These are phyloP conservation scores for Hydrozoanthus gracilis DNA, from an alignment of 92 coral and sea anemone species.

Conservation along the genomic window DNA sequence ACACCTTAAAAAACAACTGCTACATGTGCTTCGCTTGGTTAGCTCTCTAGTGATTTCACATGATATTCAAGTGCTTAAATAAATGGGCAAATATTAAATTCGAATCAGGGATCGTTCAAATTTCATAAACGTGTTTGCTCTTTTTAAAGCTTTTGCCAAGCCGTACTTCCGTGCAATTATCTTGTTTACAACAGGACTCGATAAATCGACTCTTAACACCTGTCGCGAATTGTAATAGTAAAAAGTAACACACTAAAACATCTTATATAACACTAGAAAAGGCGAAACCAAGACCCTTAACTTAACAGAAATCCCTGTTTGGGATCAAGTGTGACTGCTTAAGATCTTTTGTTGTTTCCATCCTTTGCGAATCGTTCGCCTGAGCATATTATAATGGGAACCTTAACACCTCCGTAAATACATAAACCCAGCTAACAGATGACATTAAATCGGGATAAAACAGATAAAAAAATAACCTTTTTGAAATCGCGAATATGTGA, in stretches of 20 bases:
- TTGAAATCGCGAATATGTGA: slow-evolving; percentile 30
- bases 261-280: slow-evolving; percentile 33
- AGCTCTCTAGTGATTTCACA: slow-evolving; percentile 43
- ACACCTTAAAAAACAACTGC: slow-evolving; percentile 42
- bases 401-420: slow-evolving; percentile 90
- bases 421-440: slow-evolving; percentile 77
- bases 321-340: slow-evolving; percentile 46
- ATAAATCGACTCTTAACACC: slow-evolving; percentile 81
- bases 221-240: slow-evolving; percentile 60
- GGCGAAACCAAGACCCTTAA: slow-evolving; percentile 41
- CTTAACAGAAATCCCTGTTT: slow-evolving; percentile 48
- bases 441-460: slow-evolving; percentile 68
- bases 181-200: slow-evolving; percentile 87
- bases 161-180: slow-evolving; percentile 93
- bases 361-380: slow-evolving; percentile 40
- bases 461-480: slow-evolving; percentile 70
- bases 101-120: slow-evolving; percentile 65
- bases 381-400: slow-evolving; percentile 16
- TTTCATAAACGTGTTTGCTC: slow-evolving; percentile 90
- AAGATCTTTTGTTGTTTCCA: slow-evolving; percentile 31
- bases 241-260: slow-evolving; percentile 42
- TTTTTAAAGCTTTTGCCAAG: slow-evolving; percentile 84
- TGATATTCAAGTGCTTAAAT: slow-evolving; percentile 36
- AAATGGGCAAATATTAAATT: slow-evolving; percentile 58
- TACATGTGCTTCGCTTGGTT: slow-evolving; percentile 28